Percentiles rank a stretch among this genome's conserved stretches.
These are phyloP conservation scores for Mesocentrotus franciscanus DNA, from an alignment of 53 echinoderm and acorn worm genomes.

Conservation along the genomic window DNA sequence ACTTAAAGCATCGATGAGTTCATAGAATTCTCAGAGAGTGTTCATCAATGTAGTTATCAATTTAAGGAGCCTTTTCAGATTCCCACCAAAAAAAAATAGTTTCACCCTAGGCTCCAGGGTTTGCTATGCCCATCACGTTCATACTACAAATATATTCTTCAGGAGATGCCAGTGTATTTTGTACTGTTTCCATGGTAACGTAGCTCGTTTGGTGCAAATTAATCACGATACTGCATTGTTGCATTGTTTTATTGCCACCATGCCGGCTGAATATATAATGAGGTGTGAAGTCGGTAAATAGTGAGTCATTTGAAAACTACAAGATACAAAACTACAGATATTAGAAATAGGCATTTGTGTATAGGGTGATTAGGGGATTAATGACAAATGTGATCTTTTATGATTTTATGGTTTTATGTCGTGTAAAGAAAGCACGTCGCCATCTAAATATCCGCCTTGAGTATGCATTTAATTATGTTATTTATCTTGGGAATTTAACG, in stretches of 20 bases:
- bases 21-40: neutral
- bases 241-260: neutral
- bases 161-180: neutral
- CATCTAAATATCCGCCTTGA: too few relatives aligned
- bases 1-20: neutral
- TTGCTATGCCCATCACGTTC: neutral
- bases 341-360: neutral
- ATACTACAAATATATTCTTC: neutral
- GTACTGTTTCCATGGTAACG: constrained; percentile 36
- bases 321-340: neutral
- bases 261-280: neutral
- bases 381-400: too few relatives aligned
- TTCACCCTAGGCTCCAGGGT: neutral
- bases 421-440: too few relatives aligned
- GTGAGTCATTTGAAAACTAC: neutral
- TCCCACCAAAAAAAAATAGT: neutral
- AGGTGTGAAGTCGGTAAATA: neutral
- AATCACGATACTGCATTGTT: neutral
- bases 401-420: too few relatives aligned
- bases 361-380: neutral
- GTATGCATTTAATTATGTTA: too few relatives aligned
- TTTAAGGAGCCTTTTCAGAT: neutral
- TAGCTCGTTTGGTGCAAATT: neutral
- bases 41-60: neutral
- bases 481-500: too few relatives aligned